Evolutionary conservation across 1,140 invertebrate species (phyloP).

Genomic region (Trichonephila inaurata): DNA sequence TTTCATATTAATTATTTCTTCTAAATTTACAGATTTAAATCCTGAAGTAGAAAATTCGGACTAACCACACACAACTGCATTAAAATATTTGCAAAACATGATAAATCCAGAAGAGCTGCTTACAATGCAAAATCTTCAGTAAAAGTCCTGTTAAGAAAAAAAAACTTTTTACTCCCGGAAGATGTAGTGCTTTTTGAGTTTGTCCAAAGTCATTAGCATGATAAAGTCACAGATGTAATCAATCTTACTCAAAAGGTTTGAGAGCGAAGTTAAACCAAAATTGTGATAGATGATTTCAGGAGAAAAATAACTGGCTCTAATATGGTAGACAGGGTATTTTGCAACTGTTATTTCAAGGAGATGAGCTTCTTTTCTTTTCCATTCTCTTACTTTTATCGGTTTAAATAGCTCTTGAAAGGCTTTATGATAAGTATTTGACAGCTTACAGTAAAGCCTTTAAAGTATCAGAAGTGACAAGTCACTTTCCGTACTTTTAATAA

Average conservation of each 20-base stretch:
- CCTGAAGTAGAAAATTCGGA: too few relatives aligned
- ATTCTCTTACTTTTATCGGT: not conserved
- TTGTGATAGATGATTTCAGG: not conserved
- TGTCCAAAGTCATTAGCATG: not conserved
- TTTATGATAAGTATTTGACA: not conserved
- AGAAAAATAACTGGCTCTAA: not conserved
- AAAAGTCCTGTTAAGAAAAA: not conserved
- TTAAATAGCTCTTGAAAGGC: not conserved
- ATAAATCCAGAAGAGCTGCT: not conserved
- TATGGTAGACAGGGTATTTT: not conserved
- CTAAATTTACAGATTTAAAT: too few relatives aligned
- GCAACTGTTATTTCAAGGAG: too few relatives aligned
- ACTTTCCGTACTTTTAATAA: too few relatives aligned
- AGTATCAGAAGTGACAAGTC: too few relatives aligned
- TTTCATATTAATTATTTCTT: too few relatives aligned
- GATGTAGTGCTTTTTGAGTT: not conserved
- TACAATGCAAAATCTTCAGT: not conserved
- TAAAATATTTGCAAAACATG: not conserved
- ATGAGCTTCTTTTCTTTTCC: too few relatives aligned
- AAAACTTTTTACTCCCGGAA: not conserved
- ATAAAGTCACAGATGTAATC: not conserved
- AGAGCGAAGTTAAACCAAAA: constrained; percentile 1
- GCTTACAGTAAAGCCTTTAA: too few relatives aligned
- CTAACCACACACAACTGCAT: not conserved
- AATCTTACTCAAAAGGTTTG: constrained; percentile 2